Percentiles rank a stretch among this genome's conserved stretches.
Evolutionary conservation across 2,113 vertebrate species (phyloP).

Genomic region (Anhinga anhinga): DNA sequence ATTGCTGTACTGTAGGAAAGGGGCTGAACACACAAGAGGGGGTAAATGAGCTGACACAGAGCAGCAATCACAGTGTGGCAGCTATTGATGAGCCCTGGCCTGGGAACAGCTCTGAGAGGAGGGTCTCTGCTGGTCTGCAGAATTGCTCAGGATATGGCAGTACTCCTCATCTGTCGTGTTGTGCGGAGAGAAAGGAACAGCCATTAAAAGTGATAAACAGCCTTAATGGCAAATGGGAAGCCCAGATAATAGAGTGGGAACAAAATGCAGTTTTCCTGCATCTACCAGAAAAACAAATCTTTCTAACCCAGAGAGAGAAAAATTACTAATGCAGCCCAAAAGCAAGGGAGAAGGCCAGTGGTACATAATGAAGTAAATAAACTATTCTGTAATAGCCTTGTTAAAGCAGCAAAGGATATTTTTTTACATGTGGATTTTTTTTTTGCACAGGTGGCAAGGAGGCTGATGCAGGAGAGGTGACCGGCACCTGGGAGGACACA

Average conservation of each 20-base stretch:
- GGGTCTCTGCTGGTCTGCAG: neutral
- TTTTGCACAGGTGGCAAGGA: neutral
- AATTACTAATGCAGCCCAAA: neutral
- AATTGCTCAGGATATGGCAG: neutral
- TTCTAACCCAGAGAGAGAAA: neutral
- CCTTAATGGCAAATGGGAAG: conserved; percentile 12
- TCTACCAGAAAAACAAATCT: neutral
- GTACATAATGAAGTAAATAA: neutral
- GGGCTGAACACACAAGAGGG: neutral
- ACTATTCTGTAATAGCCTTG: neutral
- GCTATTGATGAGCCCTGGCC: neutral
- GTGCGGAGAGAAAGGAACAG: neutral
- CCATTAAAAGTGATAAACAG: conserved; percentile 1
- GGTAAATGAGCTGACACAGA: neutral
- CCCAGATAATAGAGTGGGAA: neutral
- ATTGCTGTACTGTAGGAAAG: neutral
- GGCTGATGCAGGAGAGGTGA: neutral
- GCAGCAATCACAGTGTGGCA: neutral
- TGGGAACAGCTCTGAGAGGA: neutral
- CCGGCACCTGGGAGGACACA: neutral
- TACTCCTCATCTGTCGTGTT: neutral
- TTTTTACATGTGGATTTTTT: neutral
- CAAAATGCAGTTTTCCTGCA: neutral
- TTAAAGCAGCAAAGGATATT: neutral
- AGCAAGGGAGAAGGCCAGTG: neutral